These are phyloP conservation scores for Microvelia longipes DNA, from an alignment of 1,140 invertebrate genomes.

Conservation along the genomic window DNA sequence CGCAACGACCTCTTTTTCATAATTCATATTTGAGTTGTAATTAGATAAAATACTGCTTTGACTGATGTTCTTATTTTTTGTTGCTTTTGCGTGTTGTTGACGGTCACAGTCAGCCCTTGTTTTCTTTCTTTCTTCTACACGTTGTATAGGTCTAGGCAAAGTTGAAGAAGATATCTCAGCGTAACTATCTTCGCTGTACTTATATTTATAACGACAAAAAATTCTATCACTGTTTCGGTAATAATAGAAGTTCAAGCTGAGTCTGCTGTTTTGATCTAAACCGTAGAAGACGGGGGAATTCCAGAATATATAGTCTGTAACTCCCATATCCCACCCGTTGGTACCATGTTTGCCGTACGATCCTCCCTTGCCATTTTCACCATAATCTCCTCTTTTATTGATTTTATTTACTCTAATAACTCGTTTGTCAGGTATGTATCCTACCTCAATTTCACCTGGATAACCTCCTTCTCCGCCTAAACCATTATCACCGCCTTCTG, in stretches of 20 bases:
- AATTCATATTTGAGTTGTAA: no score
- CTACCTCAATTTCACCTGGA: conserved; percentile 12
- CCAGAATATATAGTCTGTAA: not conserved
- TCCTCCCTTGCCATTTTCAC: conserved; percentile 4
- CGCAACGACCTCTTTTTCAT: no score
- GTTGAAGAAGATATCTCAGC: no score
- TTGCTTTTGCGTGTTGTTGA: not conserved
- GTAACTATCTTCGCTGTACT: no score
- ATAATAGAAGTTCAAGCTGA: no score
- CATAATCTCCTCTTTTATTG: conserved; percentile 4
- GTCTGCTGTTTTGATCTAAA: no score
- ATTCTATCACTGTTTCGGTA: no score
- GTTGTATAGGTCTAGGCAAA: no score
- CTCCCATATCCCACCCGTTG: conserved; percentile 13
- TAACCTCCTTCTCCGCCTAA: conserved; percentile 15
- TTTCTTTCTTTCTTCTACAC: no score
- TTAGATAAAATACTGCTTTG: not conserved
- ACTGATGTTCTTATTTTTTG: not conserved
- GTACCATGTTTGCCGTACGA: conserved; percentile 8
- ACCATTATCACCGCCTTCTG: conserved; percentile 14
- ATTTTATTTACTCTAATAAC: not conserved
- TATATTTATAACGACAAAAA: no score
- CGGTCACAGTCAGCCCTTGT: not conserved
- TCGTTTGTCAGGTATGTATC: not conserved
- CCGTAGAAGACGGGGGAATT: not conserved